Evolutionary conservation across 2,888 invertebrate genomes (phyloP).

Genomic region (Drosophila mayaguana): DNA sequence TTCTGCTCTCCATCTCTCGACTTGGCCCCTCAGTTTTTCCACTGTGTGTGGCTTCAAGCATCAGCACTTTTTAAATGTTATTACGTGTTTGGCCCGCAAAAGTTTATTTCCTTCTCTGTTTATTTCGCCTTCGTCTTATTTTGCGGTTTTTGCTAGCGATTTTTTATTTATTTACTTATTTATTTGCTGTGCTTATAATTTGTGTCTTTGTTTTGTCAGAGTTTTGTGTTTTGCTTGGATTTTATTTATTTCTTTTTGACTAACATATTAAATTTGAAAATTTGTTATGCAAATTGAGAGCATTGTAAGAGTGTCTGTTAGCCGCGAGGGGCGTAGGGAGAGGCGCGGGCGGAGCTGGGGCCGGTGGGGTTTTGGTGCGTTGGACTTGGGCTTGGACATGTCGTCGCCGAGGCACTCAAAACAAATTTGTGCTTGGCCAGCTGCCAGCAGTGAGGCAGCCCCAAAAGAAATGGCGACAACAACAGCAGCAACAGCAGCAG

Average conservation of each 20-base stretch:
- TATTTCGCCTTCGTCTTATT: conserved; percentile 4
- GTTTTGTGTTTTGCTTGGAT: conserved; percentile 11
- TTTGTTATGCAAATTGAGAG: conserved; percentile 50
- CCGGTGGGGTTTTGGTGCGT: background rate
- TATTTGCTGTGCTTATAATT: conserved; percentile 40
- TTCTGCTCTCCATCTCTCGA: background rate
- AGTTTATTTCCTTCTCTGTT: conserved; percentile 41
- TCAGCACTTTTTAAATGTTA: conserved; percentile 72
- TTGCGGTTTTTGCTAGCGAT: conserved; percentile 33
- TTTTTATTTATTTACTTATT: conserved; percentile 6
- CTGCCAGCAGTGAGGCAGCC: conserved; percentile 56
- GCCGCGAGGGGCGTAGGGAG: background rate
- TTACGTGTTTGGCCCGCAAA: conserved; percentile 70
- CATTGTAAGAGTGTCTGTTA: conserved; percentile 27
- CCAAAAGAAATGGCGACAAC: conserved; percentile 39
- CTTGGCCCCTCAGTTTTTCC: conserved; percentile 4
- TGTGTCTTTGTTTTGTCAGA: conserved; percentile 45
- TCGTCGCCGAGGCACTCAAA: conserved; percentile 76
- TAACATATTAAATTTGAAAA: conserved; percentile 43
- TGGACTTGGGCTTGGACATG: conserved; percentile 65
- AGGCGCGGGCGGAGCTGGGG: background rate
- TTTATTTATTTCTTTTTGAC: conserved; percentile 1
- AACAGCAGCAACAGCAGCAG: conserved; percentile 23
- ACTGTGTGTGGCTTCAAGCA: conserved; percentile 39
- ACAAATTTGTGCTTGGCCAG: conserved; percentile 76